Base-by-base conservation (phyloP, 2,797 vertebrate species). In the Loriculus beryllinus region DNA sequence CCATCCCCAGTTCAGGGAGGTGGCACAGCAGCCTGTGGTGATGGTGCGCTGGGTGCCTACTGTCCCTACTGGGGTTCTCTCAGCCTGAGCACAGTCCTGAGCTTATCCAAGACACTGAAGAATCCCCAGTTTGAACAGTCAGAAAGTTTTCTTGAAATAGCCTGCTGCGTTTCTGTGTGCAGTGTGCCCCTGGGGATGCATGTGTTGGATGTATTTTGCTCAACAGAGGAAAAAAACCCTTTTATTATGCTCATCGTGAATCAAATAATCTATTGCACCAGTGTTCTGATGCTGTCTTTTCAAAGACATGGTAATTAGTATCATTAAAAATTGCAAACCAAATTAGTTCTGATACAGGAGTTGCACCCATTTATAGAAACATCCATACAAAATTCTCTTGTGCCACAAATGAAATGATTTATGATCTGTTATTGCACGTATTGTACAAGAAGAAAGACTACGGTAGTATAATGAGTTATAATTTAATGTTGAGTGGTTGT, bases 331-430 rank as follows among this genome's bases (percentile, higher is more conserved):
- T 48, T 68, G 42, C 68, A 85, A 48, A 59, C 42, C 60, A 70
- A 9, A 85, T 75, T n/a, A 78, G 51, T 78, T 72, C 72, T 63
- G 31, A 31, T 94, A 43, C 1, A 80, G 54, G 43, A 88, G 28
- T 62, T 90, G 69, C 62, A 90, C 23, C n/a, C 20, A 5, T 86
- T 80, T 84, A 40, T 78, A 86, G 70, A 80, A 93, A 19, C 35
- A 48, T 40, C 23, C 21, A 9, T 71, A 43, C 6, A 60, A 42
- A 93, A 67, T 49, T 76, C 42, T 79, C 5, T 45, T 59, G 70
- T 57, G 59, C n/a, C 6, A 7, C 10, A 11, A 2, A 37, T 69
- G 51, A 33, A 68, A 18, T 60, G 7, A 37, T 81, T 78, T 87
- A 28, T 74, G 13, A 5, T 56, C 47, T 59, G 29, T 59, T 81